Conservation (phyloP, 2,113 vertebrate genomes). For the Pomatorhinus ruficollis region DNA sequence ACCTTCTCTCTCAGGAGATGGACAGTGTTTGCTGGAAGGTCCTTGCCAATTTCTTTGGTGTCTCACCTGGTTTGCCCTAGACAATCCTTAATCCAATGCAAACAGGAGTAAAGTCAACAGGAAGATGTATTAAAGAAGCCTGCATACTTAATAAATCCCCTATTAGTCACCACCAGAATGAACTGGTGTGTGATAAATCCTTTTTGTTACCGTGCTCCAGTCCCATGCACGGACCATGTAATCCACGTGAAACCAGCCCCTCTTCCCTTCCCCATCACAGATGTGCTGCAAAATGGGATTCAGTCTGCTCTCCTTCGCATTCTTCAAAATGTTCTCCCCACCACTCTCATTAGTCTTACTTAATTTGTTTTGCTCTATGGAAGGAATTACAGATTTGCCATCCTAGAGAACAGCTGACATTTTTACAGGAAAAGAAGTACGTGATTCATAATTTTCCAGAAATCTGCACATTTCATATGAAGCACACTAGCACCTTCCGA, state of each 20-base stretch:
- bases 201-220: not conserved
- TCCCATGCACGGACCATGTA: rapidly evolving
- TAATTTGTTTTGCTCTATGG: slow-evolving; percentile 51
- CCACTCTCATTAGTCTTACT: slow-evolving; percentile 7
- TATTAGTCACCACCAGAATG: not conserved
- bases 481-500: not conserved
- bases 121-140: not conserved
- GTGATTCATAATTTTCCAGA: slow-evolving; percentile 63
- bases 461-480: not conserved
- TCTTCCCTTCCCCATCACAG: not conserved
- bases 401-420: slow-evolving; percentile 45
- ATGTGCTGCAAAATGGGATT: not conserved
- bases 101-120: not conserved
- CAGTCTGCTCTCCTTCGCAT: not conserved
- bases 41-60: not conserved
- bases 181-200: not conserved
- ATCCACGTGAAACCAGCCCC: not conserved
- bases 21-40: not conserved
- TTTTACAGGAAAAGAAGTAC: slow-evolving; percentile 40
- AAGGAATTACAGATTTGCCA: slow-evolving; percentile 45
- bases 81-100: not conserved
- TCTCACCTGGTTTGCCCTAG: not conserved
- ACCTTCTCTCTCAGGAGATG: not conserved
- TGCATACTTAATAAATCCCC: not conserved
- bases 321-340: not conserved